Percentiles rank a stretch among this genome's conserved stretches.
Evolutionary conservation across 2,888 invertebrate species (phyloP).

Genomic region (Drosophila nigricruria): DNA sequence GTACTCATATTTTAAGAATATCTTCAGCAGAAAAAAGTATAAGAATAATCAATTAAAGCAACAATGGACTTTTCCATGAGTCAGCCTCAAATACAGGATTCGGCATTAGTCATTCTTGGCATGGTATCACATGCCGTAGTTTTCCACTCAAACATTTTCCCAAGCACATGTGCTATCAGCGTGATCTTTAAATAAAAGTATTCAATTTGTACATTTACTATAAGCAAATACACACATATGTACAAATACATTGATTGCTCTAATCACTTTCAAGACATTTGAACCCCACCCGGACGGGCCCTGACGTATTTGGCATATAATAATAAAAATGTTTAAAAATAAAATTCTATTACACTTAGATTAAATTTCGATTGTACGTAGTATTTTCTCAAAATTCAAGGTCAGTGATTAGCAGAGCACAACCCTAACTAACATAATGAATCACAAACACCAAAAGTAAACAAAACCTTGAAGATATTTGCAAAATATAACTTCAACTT

Average conservation of each 20-base stretch:
- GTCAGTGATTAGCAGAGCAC: constrained; percentile 46
- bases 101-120: constrained; percentile 31
- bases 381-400: constrained; percentile 47
- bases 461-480: constrained; percentile 38
- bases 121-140: constrained; percentile 8
- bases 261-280: constrained; percentile 41
- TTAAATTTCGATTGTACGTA: constrained; percentile 27
- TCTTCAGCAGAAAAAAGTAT: neutral
- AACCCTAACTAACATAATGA: constrained; percentile 5
- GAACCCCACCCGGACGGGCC: neutral
- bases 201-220: neutral
- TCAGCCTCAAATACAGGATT: constrained; percentile 23
- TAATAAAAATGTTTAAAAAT: constrained; percentile 44
- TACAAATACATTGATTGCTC: constrained; percentile 15
- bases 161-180: constrained; percentile 35
- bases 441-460: neutral
- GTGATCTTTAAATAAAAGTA: constrained; percentile 18
- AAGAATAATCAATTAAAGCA: neutral
- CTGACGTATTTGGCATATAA: constrained; percentile 42
- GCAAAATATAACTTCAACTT: constrained; percentile 47
- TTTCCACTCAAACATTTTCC: constrained; percentile 53
- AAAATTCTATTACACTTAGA: constrained; percentile 37
- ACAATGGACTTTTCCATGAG: constrained; percentile 5
- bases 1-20: constrained; percentile 1
- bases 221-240: constrained; percentile 4